Evolutionary conservation across 2,888 invertebrate genomes (phyloP), one percentile per base, ranked within the genome.

Genomic region (Macaria notata): DNA sequence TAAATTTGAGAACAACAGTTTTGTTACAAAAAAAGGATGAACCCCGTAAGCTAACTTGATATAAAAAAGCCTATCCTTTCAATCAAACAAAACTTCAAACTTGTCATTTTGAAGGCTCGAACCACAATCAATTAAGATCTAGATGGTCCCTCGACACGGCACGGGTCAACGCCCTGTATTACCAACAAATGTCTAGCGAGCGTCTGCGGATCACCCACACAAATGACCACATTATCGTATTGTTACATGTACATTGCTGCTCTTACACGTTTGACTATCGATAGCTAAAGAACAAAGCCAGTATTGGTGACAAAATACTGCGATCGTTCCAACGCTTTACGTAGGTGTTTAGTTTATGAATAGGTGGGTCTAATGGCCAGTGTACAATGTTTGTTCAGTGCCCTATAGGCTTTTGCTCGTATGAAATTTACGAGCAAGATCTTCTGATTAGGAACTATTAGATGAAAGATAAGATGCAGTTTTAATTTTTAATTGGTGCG

Each of bases 181-280:
- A 49, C 31, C 70, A 65, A 58, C 54, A 69, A 56, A 56, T 73
- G 86, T 85, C 86, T 87, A 76, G 78, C 70, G 69, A 70, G 73
- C 79, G 87, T 86, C 88, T 87, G 78, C 79, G 71, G 75, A 68
- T 72, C 64, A 73, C 75, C 69, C 64, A 69, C 65, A 65, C 57
- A 71, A 59, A 61, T 47, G 29, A 47, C 44, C 3, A 67, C 46
- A 59, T 62, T 59, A 65, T 67, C 62, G 65, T 30, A 39, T 52
- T 67, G 67, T 72, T 70, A 57, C 64, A 46, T 64, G 60, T 79
- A 70, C 83, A 84, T 79, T 69, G 83, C 71, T 61, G 68, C 64
- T 68, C 66, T 59, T 65, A 70, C 65, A 71, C 56, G 56, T 56
- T 41, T 64, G 42, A 59, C 55, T 55, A 56, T 39, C 53, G 62